Base-by-base conservation (phyloP, 2,888 invertebrate species). In the Pollenia labialis region DNA sequence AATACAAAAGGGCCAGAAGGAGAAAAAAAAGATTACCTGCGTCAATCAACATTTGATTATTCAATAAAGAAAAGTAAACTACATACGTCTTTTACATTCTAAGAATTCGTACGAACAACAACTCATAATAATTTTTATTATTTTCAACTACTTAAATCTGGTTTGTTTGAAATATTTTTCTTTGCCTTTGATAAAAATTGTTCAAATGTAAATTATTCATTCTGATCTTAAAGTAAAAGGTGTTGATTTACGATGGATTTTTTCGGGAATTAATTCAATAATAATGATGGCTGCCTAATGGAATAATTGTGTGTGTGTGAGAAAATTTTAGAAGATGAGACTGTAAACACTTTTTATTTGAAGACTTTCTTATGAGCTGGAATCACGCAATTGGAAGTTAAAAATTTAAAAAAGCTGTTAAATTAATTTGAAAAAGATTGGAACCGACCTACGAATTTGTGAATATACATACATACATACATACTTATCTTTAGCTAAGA, bases 41-140 rank as follows among this genome's bases (percentile, higher is more conserved):
- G 87, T 81, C 87, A 87, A 87, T 87, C 84, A 84, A 84, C 52
- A 74, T 74, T 85, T 77, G 76, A 81, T 81, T 84, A 68, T 69
- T 80, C 74, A 77, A 80, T 66, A 86, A 50, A 68, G 56, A 32
- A 72, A 68, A 69, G 32, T 74, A 42, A 62, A 74, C 56, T 48
- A 56, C n/a, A n/a, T n/a, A n/a, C 64, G 52, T 74, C 42, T 83
- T 86, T 68, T 11, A 66, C 16, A 54, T 72, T 81, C 82, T 75
- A 44, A 60, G 84, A 84, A 71, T 48, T 46, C 23, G 58, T 18
- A 44, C 54, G 11, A 75, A 64, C 46, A 72, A 10, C 7, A 81
- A 76, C 52, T 72, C 52, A 50, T 44, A 75, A 82, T 42, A 84
- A 85, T 62, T 32, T 32, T 32, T 46, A 62, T 54, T 74, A 32